Evolutionary conservation across 2,797 vertebrate genomes (phyloP).

Genomic region (Enteromius afrohamiltoni): DNA sequence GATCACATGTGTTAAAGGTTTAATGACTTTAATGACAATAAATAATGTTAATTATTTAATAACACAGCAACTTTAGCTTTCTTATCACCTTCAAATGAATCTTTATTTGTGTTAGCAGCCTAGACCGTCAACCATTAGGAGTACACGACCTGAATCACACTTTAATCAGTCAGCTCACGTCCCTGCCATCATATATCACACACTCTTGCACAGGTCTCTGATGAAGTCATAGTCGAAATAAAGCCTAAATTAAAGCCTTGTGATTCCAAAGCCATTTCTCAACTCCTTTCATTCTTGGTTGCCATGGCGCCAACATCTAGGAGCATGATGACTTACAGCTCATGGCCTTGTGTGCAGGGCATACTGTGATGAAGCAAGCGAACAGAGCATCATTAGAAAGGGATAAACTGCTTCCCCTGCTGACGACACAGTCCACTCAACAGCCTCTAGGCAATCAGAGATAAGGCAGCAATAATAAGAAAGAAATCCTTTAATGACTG

Average conservation of each 20-base stretch:
- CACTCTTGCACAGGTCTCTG: neutral
- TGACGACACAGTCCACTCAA: constrained; percentile 32
- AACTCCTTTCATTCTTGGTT: constrained; percentile 20
- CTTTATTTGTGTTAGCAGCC: constrained; percentile 2
- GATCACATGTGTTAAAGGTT: too few species aligned
- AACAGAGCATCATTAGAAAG: constrained; percentile 34
- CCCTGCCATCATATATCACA: neutral
- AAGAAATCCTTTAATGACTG: neutral
- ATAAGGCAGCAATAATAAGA: constrained; percentile 5
- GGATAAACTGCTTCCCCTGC: constrained; percentile 1
- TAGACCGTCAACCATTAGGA: neutral
- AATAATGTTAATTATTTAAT: too few species aligned
- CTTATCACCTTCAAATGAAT: constrained; percentile 5
- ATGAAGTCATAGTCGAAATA: neutral
- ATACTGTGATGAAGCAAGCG: constrained; percentile 27
- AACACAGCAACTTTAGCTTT: neutral
- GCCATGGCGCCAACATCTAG: constrained; percentile 40
- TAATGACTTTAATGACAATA: too few species aligned
- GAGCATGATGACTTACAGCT: constrained; percentile 28
- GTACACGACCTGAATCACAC: neutral
- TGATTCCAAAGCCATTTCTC: constrained; percentile 33
- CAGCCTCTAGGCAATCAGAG: constrained; percentile 24
- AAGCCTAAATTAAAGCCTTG: constrained; percentile 30
- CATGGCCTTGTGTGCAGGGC: neutral
- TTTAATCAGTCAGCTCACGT: neutral